Evolutionary conservation across 2,888 invertebrate genomes (phyloP).

Genomic region (Melinaea menophilus): DNA sequence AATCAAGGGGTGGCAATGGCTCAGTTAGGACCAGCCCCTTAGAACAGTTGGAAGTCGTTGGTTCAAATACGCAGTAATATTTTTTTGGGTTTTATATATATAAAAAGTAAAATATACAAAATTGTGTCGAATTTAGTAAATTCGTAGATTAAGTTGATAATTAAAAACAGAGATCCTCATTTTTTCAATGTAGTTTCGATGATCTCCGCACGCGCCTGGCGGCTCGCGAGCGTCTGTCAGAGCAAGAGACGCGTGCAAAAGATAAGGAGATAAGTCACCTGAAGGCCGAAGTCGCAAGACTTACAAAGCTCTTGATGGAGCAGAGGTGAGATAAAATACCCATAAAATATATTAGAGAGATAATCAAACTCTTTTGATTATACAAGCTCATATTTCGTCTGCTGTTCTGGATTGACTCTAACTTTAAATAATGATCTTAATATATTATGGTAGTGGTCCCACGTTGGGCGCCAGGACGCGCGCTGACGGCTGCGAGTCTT

Average conservation of each 20-base stretch:
- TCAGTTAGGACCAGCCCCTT: too few relatives aligned
- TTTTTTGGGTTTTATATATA: too few relatives aligned
- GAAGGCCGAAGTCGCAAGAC: constrained; percentile 62
- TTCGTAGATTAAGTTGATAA: not conserved
- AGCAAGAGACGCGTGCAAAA: constrained; percentile 52
- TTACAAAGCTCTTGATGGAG: constrained; percentile 65
- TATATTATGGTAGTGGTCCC: constrained; percentile 44
- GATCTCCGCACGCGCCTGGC: constrained; percentile 64
- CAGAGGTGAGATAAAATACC: constrained; percentile 47
- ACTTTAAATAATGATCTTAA: too few relatives aligned
- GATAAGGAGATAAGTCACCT: constrained; percentile 63
- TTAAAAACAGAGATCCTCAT: not conserved
- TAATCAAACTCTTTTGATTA: not conserved
- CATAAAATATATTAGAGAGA: not conserved
- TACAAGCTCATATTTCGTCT: not conserved
- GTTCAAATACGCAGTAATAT: too few relatives aligned
- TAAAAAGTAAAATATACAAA: too few relatives aligned
- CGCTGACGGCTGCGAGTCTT: constrained; percentile 64
- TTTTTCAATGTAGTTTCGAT: constrained; percentile 55
- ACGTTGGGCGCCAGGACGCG: constrained; percentile 62
- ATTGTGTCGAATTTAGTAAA: too few relatives aligned
- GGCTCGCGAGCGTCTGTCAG: constrained; percentile 52
- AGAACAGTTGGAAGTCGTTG: too few relatives aligned
- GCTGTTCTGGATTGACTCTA: too few relatives aligned
- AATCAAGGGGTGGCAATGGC: too few relatives aligned